These are phyloP conservation scores for Oithona nana DNA, from an alignment of 2,888 invertebrate species.

Conservation along the genomic window DNA sequence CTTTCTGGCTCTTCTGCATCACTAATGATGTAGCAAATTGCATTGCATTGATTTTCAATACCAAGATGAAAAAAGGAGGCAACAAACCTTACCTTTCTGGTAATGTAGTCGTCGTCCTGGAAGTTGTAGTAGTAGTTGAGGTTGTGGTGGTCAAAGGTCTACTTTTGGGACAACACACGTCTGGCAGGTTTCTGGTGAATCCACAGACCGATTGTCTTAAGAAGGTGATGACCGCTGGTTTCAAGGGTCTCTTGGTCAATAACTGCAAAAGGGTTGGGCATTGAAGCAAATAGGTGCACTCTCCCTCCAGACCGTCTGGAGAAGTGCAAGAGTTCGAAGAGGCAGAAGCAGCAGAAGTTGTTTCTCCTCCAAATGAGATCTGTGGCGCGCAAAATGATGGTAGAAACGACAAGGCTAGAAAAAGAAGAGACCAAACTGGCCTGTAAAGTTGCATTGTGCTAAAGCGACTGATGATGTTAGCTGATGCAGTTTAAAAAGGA, in stretches of 20 bases:
- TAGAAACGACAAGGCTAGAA: too few relatives aligned
- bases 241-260: background rate
- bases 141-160: background rate
- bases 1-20: background rate
- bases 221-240: background rate
- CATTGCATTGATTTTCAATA: background rate
- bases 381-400: too few relatives aligned
- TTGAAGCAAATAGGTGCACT: constrained; percentile 4
- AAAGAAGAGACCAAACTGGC: too few relatives aligned
- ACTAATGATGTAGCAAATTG: too few relatives aligned
- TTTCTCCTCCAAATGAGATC: background rate
- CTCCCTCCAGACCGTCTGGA: background rate
- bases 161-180: constrained; percentile 6
- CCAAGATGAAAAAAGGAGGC: background rate
- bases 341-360: background rate
- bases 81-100: too few relatives aligned
- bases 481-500: too few relatives aligned
- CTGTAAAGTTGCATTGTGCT: too few relatives aligned
- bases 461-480: too few relatives aligned
- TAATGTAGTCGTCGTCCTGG: too few relatives aligned
- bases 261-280: background rate
- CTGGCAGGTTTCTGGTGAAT: background rate
- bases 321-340: background rate
- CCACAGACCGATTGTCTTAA: constrained; percentile 1
- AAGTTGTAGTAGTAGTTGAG: background rate